Evolutionary conservation across 2,113 vertebrate species (phyloP).

Genomic region (Ceyx margarethae): DNA sequence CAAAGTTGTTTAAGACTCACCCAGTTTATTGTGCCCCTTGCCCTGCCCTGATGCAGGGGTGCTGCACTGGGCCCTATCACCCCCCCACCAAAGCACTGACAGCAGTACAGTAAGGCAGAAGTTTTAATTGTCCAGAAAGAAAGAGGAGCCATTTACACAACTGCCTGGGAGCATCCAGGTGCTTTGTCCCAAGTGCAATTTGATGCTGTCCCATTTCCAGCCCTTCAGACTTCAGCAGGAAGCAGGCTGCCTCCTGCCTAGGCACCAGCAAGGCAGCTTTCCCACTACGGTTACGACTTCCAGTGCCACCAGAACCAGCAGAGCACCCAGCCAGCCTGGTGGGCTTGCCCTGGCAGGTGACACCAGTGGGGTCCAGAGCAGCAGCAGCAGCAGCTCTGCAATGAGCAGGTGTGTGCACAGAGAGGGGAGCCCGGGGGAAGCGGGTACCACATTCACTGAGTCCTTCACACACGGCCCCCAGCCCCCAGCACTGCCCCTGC

Average conservation of each 20-base stretch:
- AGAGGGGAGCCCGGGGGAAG: background rate
- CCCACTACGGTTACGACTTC: fast-evolving
- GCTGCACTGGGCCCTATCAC: background rate
- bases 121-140: background rate
- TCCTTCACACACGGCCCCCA: fast-evolving
- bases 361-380: background rate
- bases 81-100: background rate
- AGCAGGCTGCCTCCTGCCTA: background rate
- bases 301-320: background rate
- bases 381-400: background rate
- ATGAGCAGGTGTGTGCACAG: background rate
- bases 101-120: conserved; percentile 53
- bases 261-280: fast-evolving
- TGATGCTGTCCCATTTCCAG: background rate
- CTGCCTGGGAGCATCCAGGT: background rate
- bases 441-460: background rate
- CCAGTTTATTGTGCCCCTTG: background rate
- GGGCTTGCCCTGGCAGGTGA: fast-evolving
- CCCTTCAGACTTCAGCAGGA: fast-evolving
- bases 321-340: background rate
- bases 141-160: background rate
- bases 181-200: background rate
- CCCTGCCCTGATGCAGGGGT: background rate
- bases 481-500: background rate
- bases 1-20: background rate